Conservation (phyloP, 2,888 invertebrate species). For the Thelaira solivaga region DNA sequence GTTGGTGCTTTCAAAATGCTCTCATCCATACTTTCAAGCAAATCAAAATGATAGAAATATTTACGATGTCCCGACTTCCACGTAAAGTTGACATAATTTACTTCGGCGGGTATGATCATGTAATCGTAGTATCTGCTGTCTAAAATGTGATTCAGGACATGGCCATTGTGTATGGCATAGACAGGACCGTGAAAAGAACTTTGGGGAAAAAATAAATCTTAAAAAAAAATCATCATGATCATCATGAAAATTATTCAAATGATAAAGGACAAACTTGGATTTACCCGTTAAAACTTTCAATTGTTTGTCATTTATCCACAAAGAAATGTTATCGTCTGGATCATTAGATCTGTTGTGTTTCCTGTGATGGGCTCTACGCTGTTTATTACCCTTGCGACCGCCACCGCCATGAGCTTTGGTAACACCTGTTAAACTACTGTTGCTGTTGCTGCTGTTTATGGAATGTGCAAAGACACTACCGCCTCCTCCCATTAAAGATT, state of each 20-base stretch:
- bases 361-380: slow-evolving; percentile 66
- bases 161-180: slow-evolving; percentile 91
- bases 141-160: slow-evolving; percentile 89
- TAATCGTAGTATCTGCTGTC: slow-evolving; percentile 94
- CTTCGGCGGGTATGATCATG: slow-evolving; percentile 93
- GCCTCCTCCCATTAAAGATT: slow-evolving; percentile 13
- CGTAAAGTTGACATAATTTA: slow-evolving; percentile 92
- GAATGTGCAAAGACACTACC: slow-evolving; percentile 1
- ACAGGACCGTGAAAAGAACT: slow-evolving; percentile 78
- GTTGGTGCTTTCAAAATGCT: slow-evolving; percentile 91
- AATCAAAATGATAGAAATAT: slow-evolving; percentile 91
- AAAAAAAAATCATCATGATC: slow-evolving; percentile 32
- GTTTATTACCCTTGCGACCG: slow-evolving; percentile 55
- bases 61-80: slow-evolving; percentile 90
- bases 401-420: slow-evolving; percentile 7
- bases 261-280: slow-evolving; percentile 38
- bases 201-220: slow-evolving; percentile 73
- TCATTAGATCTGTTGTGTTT: slow-evolving; percentile 68
- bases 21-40: slow-evolving; percentile 89
- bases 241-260: neutral
- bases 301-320: slow-evolving; percentile 95
- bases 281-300: slow-evolving; percentile 93
- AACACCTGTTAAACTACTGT: slow-evolving; percentile 1
- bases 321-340: slow-evolving; percentile 79
- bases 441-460: slow-evolving; percentile 9